phyloP scores from a whole-genome alignment of 2,888 invertebrate species.

The Pyrrhia umbra region DNA sequence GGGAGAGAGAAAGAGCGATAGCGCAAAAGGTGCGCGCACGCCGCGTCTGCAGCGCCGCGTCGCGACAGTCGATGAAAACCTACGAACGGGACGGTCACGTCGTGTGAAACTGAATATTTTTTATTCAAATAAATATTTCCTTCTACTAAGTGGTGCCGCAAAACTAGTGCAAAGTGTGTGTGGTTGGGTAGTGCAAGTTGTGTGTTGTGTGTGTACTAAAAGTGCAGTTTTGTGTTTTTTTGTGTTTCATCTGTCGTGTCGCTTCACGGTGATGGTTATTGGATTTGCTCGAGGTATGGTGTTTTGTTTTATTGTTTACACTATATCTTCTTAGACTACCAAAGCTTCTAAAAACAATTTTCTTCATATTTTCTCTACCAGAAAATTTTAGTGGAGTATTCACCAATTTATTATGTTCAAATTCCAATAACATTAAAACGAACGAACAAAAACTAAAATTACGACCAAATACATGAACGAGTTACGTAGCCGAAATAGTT shows the following conservation, averaged over 20 bases:
- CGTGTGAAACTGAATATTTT: constrained; percentile 10
- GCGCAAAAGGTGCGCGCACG: constrained; percentile 62
- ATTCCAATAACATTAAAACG: constrained; percentile 1
- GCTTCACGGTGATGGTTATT: constrained; percentile 51
- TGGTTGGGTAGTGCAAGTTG: constrained; percentile 17
- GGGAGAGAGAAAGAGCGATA: constrained; percentile 32
- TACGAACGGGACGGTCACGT: constrained; percentile 57
- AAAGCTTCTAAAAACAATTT: background rate
- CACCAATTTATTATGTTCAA: background rate
- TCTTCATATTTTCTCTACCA: background rate
- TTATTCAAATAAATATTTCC: background rate
- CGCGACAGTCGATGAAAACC: constrained; percentile 73
- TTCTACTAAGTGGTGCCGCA: constrained; percentile 7
- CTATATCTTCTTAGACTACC: background rate
- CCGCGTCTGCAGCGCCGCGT: constrained; percentile 62
- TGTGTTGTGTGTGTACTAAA: constrained; percentile 40
- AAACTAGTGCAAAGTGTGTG: constrained; percentile 41
- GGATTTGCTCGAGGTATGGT: constrained; percentile 62
- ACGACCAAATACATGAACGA: constrained; percentile 13
- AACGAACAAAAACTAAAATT: constrained; percentile 9
- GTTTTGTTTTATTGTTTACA: constrained; percentile 48
- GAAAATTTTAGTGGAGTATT: background rate
- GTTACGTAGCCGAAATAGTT: constrained; percentile 28
- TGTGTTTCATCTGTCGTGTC: constrained; percentile 46
- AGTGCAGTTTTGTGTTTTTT: constrained; percentile 48